Evolutionary conservation across 1,140 invertebrate species (phyloP), one percentile per base, ranked within the genome.

Genomic region (Agrypnia vestita): DNA sequence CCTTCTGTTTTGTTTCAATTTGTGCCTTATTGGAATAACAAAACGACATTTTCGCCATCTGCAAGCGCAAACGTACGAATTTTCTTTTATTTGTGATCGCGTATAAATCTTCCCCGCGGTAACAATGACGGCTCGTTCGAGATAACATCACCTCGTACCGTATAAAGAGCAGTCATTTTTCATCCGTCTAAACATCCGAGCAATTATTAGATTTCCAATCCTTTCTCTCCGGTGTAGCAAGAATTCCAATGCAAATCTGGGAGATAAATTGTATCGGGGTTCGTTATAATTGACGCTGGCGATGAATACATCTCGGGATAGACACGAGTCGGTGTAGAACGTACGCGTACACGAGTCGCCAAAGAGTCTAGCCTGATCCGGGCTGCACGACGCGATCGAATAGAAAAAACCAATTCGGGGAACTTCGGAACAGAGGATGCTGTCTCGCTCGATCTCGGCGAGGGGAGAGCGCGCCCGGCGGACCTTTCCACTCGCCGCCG

Each of bases 201-300:
- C 61, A 15, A 64, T 25, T 43, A 64, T 43, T 43, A 13, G 25
- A 64, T 64, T 64, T 35, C 35, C 19, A 64, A 15, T 35, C 61
- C 61, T 62, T 62, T 21, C 51, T 61, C 15, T 19, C 9, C 25
- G 17, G 19, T 43, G 9, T 35, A 9, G 35, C 43, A 15, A 15
- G 44, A 25, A 67, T 7, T 19, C n/a, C 46, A n/a, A 71, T 71
- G 67, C 46, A 25, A 71, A 53, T 71, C 46, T 71, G 13, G 19
- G 46, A 71, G 46, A 71, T 71, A 71, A 71, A 71, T 71, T 51
- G 19, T 3, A 53, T 51, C 13, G 17, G 46, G 46, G 67, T 53
- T 71, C 46, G 51, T 71, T 71, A 71, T 71, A 71, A 71, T 71
- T 71, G 67, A 51, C 67, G 51, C 47, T 51, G 15, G 17, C 7